phyloP scores from a whole-genome alignment of 2,797 vertebrate species.

The Sebastes variabilis region DNA sequence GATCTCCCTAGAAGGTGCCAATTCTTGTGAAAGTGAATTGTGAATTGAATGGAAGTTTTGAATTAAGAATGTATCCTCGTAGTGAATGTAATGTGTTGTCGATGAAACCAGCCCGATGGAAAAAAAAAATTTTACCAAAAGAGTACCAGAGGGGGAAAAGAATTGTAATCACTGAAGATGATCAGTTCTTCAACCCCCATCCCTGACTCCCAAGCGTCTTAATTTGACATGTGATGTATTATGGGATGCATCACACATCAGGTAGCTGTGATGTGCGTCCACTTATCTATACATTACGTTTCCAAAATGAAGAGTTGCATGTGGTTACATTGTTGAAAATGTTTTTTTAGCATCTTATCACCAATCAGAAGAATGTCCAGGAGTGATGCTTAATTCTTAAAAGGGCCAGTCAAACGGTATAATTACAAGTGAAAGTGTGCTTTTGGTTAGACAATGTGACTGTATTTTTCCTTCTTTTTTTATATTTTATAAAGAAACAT shows the following conservation, averaged over 20 bases:
- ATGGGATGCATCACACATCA: neutral
- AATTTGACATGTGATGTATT: neutral
- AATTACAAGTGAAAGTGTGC: conserved; percentile 36
- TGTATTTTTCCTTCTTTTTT: conserved; percentile 24
- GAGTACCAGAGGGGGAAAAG: neutral
- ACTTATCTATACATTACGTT: neutral
- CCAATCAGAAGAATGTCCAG: conserved; percentile 16
- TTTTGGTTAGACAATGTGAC: conserved; percentile 47
- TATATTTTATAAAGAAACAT: conserved; percentile 27
- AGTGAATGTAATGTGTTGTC: conserved; percentile 75
- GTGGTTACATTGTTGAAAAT: conserved; percentile 27
- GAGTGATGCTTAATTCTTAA: neutral
- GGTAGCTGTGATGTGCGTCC: neutral
- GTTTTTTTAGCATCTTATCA: conserved; percentile 6
- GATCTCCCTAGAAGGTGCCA: conserved; percentile 64
- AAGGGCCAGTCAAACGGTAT: conserved; percentile 6
- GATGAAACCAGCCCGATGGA: conserved; percentile 55
- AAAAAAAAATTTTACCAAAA: neutral
- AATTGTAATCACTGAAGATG: neutral
- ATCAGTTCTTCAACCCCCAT: neutral
- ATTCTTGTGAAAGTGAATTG: conserved; percentile 66
- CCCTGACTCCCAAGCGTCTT: neutral
- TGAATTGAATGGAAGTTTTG: conserved; percentile 68
- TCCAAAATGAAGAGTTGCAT: conserved; percentile 48
- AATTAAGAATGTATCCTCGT: conserved; percentile 74